Percentiles rank a stretch among this genome's conserved stretches.
phyloP scores from a whole-genome alignment of 2,113 vertebrate species.

The Thunnus maccoyii region DNA sequence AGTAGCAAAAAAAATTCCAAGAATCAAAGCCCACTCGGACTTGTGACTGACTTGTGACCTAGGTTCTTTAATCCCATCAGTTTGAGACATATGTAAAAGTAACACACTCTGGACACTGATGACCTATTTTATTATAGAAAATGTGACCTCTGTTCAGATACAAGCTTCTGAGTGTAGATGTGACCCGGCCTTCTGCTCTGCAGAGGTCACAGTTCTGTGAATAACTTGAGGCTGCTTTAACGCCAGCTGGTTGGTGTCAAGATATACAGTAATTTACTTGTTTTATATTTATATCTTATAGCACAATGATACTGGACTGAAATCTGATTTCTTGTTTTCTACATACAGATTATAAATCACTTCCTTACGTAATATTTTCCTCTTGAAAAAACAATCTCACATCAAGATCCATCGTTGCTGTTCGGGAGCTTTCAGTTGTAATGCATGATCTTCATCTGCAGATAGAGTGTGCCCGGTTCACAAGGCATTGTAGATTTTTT shows the following conservation, averaged over 20 bases:
- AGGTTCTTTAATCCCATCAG: conserved; percentile 59
- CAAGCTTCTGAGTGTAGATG: not conserved
- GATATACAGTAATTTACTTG: not conserved
- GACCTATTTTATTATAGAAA: conserved; percentile 39
- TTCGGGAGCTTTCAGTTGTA: not conserved
- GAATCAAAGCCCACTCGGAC: conserved; percentile 61
- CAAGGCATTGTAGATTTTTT: not conserved
- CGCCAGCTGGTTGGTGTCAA: not conserved
- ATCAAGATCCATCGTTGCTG: not conserved
- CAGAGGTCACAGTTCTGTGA: conserved; percentile 27
- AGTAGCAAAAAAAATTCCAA: conserved; percentile 41
- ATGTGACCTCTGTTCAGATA: not conserved
- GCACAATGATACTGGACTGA: not conserved
- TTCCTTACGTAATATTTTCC: not conserved
- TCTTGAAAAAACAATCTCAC: not conserved
- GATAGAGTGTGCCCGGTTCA: not conserved
- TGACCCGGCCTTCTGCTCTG: conserved; percentile 11
- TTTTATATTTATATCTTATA: not conserved
- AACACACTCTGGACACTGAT: conserved; percentile 13
- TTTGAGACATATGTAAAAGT: conserved; percentile 37
- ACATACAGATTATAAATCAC: no score
- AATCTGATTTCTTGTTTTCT: no score
- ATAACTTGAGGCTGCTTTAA: not conserved
- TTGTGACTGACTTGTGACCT: conserved; percentile 75
- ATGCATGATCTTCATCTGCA: not conserved